Conservation (phyloP, 2,888 invertebrate species). For the Odiellus spinosus region DNA sequence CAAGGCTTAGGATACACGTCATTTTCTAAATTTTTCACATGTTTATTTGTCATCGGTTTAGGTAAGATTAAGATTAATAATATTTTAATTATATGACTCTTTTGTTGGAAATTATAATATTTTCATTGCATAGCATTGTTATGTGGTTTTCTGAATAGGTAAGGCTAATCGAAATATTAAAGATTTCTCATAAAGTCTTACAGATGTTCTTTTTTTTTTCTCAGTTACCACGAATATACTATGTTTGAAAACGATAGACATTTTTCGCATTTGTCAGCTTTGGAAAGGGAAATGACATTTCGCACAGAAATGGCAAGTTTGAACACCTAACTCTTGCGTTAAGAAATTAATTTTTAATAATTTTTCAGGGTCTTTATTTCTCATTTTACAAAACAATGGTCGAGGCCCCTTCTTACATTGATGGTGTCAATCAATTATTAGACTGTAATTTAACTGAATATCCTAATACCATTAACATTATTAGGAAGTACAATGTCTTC, state of each 20-base stretch:
- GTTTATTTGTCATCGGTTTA: too few species aligned
- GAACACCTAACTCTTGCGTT: constrained; percentile 2
- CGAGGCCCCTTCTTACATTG: constrained; percentile 43
- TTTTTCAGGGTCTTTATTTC: constrained; percentile 56
- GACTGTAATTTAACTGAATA: constrained; percentile 63
- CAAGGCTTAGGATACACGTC: too few species aligned
- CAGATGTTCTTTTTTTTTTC: background rate
- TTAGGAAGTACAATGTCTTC: constrained; percentile 63
- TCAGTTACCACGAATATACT: constrained; percentile 14
- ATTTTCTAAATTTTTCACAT: too few species aligned
- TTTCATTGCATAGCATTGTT: too few species aligned
- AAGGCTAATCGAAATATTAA: too few species aligned
- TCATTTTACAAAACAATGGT: constrained; percentile 70
- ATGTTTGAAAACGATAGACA: constrained; percentile 68
- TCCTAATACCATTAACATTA: constrained; percentile 60
- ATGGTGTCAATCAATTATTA: constrained; percentile 44
- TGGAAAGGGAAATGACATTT: constrained; percentile 71
- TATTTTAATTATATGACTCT: too few species aligned
- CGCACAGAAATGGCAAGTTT: constrained; percentile 65
- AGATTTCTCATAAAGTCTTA: too few species aligned
- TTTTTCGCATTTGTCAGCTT: constrained; percentile 62
- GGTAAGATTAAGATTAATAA: too few species aligned
- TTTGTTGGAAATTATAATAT: too few species aligned
- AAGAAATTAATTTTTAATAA: constrained; percentile 15
- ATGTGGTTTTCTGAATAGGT: too few species aligned